Percentiles rank a stretch among this genome's conserved stretches.
phyloP scores from a whole-genome alignment of 1,140 invertebrate genomes.

The Oryctes rhinoceros region DNA sequence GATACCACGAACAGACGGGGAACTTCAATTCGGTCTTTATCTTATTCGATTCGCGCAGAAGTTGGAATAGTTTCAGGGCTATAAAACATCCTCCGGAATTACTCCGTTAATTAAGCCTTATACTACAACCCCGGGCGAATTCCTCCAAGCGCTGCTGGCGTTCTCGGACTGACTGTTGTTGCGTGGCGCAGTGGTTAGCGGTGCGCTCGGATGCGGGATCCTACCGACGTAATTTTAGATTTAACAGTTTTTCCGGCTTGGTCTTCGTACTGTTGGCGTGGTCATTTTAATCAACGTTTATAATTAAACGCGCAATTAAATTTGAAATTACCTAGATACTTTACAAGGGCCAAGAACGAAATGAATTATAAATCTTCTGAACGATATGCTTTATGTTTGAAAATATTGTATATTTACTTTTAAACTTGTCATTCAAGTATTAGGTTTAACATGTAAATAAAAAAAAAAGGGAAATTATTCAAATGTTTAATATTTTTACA shows the following conservation, averaged over 20 bases:
- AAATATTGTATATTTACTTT: no score
- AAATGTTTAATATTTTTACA: no score
- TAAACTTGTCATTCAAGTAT: no score
- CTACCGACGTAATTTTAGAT: neutral
- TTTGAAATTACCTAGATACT: neutral
- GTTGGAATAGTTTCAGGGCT: neutral
- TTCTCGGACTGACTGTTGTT: neutral
- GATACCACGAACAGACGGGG: neutral
- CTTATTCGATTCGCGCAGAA: neutral
- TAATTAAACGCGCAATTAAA: neutral
- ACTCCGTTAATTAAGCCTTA: slow-evolving; percentile 10
- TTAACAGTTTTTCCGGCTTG: neutral
- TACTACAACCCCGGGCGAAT: neutral
- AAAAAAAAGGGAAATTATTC: no score
- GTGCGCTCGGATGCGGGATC: neutral
- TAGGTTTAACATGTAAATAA: no score
- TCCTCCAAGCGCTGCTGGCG: neutral
- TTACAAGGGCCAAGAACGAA: neutral
- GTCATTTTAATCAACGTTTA: neutral
- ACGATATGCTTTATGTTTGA: no score
- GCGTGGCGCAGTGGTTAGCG: neutral
- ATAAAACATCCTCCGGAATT: neutral
- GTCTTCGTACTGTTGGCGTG: neutral
- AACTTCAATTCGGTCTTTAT: neutral
- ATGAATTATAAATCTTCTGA: no score